Evolutionary conservation across 30 jellyfish, hydroid and myxozoan genomes (phyloP).

Genomic region (Phacellophora camtschatica): DNA sequence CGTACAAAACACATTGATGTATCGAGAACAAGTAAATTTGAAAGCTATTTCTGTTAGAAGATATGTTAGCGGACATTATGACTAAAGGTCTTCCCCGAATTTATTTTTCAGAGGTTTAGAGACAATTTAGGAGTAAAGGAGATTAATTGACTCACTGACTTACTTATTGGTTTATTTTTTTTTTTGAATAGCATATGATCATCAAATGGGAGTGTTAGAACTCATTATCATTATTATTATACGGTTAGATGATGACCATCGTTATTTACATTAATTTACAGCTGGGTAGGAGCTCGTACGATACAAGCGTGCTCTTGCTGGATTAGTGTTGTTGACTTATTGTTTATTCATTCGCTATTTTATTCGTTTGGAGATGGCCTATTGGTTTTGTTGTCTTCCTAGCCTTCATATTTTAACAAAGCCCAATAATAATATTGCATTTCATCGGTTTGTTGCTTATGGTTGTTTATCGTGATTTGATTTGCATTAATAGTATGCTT

Average conservation of each 20-base stretch:
- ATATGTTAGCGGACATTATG: slow-evolving; percentile 42
- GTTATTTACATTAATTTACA: no score
- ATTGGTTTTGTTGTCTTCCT: background rate
- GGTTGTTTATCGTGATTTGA: no score
- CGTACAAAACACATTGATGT: slow-evolving; percentile 54
- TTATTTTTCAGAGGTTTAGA: slow-evolving; percentile 14
- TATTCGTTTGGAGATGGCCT: background rate
- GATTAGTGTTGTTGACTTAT: no score
- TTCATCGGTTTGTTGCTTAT: no score
- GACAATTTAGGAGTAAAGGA: slow-evolving; percentile 19
- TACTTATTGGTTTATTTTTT: background rate
- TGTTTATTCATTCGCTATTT: background rate
- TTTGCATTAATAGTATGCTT: no score
- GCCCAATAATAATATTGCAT: no score
- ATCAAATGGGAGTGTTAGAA: no score
- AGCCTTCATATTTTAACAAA: background rate
- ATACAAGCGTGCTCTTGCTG: no score
- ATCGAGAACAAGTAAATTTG: slow-evolving; percentile 14
- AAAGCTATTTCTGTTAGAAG: slow-evolving; percentile 9
- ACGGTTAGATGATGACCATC: no score
- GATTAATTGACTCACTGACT: background rate
- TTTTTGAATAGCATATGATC: no score
- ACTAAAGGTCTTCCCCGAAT: slow-evolving; percentile 19
- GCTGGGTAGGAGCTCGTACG: no score
- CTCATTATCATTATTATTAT: no score